Evolutionary conservation across 2,888 invertebrate genomes (phyloP).

Genomic region (Tenthredo mesomela): DNA sequence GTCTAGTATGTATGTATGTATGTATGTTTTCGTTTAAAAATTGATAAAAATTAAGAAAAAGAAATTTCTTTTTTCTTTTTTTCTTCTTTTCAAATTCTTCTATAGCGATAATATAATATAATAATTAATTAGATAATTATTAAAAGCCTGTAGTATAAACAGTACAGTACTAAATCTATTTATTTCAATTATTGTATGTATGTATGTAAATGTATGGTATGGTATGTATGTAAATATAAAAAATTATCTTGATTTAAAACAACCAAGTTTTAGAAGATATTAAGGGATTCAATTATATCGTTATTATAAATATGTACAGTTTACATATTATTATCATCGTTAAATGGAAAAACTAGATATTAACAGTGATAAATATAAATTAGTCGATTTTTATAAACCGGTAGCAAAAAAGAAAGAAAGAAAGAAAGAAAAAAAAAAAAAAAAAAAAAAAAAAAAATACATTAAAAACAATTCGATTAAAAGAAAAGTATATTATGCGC

Average conservation of each 20-base stretch:
- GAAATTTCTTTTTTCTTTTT: background rate
- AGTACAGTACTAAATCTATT: background rate
- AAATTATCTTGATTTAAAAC: slow-evolving; percentile 39
- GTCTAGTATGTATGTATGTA: background rate
- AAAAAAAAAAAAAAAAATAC: background rate
- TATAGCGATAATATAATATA: background rate
- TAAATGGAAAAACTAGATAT: background rate
- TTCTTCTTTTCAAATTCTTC: background rate
- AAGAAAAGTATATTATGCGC: too few relatives aligned
- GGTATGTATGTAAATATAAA: background rate
- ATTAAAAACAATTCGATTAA: background rate
- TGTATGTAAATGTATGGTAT: too few relatives aligned
- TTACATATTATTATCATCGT: background rate
- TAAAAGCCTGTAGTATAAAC: background rate
- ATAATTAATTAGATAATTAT: background rate
- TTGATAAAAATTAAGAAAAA: background rate
- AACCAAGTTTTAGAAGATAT: background rate
- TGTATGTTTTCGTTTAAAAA: background rate
- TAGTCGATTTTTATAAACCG: background rate
- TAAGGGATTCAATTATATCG: background rate
- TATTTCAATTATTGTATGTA: background rate
- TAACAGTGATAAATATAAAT: background rate
- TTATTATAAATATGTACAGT: slow-evolving; percentile 29
- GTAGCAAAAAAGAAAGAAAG: background rate
- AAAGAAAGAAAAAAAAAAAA: too few relatives aligned